Evolutionary conservation across 2,797 vertebrate genomes (phyloP).

Genomic region (Huso huso): DNA sequence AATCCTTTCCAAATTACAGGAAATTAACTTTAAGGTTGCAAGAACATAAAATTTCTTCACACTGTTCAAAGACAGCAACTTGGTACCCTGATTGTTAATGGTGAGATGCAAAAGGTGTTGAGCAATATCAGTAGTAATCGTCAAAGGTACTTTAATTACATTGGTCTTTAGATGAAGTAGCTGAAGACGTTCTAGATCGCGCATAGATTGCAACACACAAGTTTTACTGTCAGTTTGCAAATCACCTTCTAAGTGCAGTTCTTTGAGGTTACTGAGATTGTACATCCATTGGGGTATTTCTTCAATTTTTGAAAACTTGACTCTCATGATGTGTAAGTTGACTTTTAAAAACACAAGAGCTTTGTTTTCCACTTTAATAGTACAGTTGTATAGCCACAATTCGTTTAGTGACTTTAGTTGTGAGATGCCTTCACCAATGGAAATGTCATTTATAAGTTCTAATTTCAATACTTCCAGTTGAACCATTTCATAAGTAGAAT

Average conservation of each 20-base stretch:
- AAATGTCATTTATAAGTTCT: constrained; percentile 16
- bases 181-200: constrained; percentile 17
- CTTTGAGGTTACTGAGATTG: no score
- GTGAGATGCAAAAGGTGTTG: constrained; percentile 15
- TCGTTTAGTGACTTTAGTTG: constrained; percentile 16
- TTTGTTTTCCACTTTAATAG: no score
- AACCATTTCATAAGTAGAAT: constrained; percentile 11
- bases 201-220: constrained; percentile 17
- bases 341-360: no score
- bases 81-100: constrained; percentile 15
- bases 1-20: constrained; percentile 16
- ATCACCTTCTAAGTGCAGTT: no score
- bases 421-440: constrained; percentile 12
- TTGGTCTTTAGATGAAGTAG: constrained; percentile 13
- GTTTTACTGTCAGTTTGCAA: no score
- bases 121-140: constrained; percentile 12
- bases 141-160: constrained; percentile 15
- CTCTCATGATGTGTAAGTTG: no score
- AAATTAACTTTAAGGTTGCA: constrained; percentile 9
- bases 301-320: no score
- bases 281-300: no score
- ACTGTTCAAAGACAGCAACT: constrained; percentile 9
- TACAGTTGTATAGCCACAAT: background rate
- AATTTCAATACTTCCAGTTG: constrained; percentile 17
- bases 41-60: constrained; percentile 13